These are phyloP conservation scores for Antitype chi DNA, from an alignment of 2,888 invertebrate species.

Conservation along the genomic window DNA sequence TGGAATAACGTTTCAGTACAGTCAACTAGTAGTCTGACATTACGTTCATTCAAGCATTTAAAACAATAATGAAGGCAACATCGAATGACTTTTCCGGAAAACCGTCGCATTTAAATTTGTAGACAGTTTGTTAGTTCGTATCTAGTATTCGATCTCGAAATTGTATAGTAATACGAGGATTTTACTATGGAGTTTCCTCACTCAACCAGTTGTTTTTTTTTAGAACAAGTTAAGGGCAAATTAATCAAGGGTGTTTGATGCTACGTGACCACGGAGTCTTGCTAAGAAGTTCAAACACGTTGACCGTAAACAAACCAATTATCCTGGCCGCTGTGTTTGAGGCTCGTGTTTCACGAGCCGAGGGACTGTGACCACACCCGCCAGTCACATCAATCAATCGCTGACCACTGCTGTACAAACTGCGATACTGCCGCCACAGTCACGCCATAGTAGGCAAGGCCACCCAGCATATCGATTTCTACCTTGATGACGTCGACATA, in stretches of 20 bases:
- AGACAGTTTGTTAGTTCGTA: constrained; percentile 2
- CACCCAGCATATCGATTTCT: constrained; percentile 55
- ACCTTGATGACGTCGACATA: constrained; percentile 46
- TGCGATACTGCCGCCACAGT: constrained; percentile 60
- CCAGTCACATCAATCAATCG: constrained; percentile 72
- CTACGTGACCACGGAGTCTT: constrained; percentile 27
- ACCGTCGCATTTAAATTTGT: constrained; percentile 17
- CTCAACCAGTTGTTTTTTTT: constrained; percentile 6
- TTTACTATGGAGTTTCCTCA: constrained; percentile 14
- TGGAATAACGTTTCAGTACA: neutral
- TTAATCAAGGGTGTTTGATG: constrained; percentile 24
- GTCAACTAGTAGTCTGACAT: neutral
- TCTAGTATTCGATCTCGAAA: constrained; percentile 22
- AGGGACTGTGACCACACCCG: constrained; percentile 67
- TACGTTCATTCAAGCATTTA: constrained; percentile 24
- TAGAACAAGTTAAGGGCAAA: neutral
- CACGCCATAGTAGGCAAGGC: constrained; percentile 60
- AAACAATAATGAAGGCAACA: constrained; percentile 18
- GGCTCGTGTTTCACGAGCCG: constrained; percentile 53
- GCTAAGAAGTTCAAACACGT: constrained; percentile 46
- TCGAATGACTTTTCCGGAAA: constrained; percentile 8
- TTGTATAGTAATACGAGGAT: constrained; percentile 15
- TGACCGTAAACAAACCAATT: constrained; percentile 71
- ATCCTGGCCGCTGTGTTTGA: constrained; percentile 51
- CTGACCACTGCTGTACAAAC: constrained; percentile 69